Evolutionary conservation across 2,888 invertebrate species (phyloP).

Genomic region (Drosophila borealis): DNA sequence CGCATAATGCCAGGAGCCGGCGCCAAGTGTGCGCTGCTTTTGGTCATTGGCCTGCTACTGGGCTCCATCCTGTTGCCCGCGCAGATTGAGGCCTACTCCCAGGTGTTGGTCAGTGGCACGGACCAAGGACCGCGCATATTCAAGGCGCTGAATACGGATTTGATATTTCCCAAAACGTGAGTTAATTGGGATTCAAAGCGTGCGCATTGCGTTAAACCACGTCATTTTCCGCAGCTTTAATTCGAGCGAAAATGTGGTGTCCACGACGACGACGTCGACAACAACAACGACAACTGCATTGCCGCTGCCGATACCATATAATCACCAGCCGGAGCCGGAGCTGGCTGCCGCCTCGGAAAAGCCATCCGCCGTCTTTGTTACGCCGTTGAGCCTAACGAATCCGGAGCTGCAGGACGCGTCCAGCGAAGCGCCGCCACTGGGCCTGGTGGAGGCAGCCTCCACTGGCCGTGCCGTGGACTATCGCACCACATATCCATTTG

Average conservation of each 20-base stretch:
- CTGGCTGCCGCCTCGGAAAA: slow-evolving; percentile 6
- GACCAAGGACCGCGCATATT: slow-evolving; percentile 80
- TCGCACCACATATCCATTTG: slow-evolving; percentile 81
- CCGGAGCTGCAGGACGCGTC: not conserved
- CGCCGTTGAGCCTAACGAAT: slow-evolving; percentile 42
- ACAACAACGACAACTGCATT: slow-evolving; percentile 25
- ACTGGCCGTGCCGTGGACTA: slow-evolving; percentile 83
- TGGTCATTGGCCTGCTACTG: slow-evolving; percentile 27
- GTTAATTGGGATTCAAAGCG: slow-evolving; percentile 28
- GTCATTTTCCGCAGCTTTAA: slow-evolving; percentile 74
- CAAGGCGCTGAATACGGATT: slow-evolving; percentile 82
- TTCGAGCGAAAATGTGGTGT: slow-evolving; percentile 78
- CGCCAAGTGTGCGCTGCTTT: slow-evolving; percentile 43
- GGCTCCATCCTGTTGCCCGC: slow-evolving; percentile 21
- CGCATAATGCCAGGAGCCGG: slow-evolving; percentile 47
- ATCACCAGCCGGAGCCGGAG: slow-evolving; percentile 48
- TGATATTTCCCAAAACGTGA: slow-evolving; percentile 83
- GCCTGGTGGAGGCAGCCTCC: slow-evolving; percentile 56
- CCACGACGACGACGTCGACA: slow-evolving; percentile 59
- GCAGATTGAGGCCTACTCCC: slow-evolving; percentile 68
- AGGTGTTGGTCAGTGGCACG: slow-evolving; percentile 70
- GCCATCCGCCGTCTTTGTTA: slow-evolving; percentile 52
- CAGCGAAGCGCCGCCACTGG: slow-evolving; percentile 27
- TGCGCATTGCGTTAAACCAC: not conserved
- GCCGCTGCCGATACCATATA: slow-evolving; percentile 63